A percentile compares a stretch with the other conserved stretches of the same genome.
phyloP scores from a whole-genome alignment of 2,797 vertebrate genomes.

The Rhinatrema bivittatum region DNA sequence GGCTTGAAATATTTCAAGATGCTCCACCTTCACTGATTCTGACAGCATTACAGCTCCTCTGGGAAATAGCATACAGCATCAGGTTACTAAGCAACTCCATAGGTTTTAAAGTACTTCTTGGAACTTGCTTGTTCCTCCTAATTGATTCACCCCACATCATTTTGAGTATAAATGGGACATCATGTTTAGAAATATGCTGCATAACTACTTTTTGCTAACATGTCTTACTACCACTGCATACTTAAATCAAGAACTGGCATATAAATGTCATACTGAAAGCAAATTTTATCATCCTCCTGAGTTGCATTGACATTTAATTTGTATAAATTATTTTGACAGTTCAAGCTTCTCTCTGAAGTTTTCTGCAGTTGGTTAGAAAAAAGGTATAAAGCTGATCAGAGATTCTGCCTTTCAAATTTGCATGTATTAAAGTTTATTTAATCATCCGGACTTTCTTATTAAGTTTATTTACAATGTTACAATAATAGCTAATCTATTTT shows the following conservation, averaged over 20 bases:
- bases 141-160: conserved; percentile 52
- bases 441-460: too few relatives aligned
- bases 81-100: conserved; percentile 45
- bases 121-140: conserved; percentile 50
- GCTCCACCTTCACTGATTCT: conserved; percentile 22
- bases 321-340: conserved; percentile 52
- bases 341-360: conserved; percentile 39
- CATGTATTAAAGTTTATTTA: conserved; percentile 34
- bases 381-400: conserved; percentile 31
- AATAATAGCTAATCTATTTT: too few relatives aligned
- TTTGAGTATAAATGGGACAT: conserved; percentile 56
- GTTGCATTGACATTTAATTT: conserved; percentile 49
- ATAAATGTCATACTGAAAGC: conserved; percentile 52
- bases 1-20: too few relatives aligned
- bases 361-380: conserved; percentile 38
- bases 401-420: conserved; percentile 34
- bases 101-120: conserved; percentile 39
- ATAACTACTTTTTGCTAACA: conserved; percentile 36
- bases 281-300: conserved; percentile 46
- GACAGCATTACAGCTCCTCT: conserved; percentile 32
- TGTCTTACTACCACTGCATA: conserved; percentile 46
- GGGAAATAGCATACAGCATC: conserved; percentile 39
- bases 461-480: too few relatives aligned
- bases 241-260: conserved; percentile 48
- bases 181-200: conserved; percentile 50